Evolutionary conservation across 2,888 invertebrate genomes (phyloP).

Genomic region (Cryptophagus acutangulus): DNA sequence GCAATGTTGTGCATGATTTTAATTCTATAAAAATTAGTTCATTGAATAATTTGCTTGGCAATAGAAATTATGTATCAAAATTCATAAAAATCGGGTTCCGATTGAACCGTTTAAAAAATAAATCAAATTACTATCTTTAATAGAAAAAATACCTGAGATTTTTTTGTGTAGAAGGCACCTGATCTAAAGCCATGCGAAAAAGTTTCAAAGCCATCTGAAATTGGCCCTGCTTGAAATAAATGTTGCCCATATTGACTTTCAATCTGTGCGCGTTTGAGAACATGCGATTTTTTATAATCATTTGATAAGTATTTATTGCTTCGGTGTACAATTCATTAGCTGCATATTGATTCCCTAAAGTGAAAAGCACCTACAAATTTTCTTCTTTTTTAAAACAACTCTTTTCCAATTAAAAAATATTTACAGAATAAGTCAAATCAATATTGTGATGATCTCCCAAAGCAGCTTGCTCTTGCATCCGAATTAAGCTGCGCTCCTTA

Average conservation of each 20-base stretch:
- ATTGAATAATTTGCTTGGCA: neutral
- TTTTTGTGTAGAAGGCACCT: conserved; percentile 88
- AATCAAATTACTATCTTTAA: no score
- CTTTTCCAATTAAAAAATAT: conserved; percentile 26
- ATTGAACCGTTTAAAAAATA: neutral
- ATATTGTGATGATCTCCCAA: conserved; percentile 88
- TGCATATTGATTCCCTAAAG: conserved; percentile 91
- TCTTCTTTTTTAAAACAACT: neutral
- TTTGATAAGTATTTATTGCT: conserved; percentile 91
- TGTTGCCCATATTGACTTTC: conserved; percentile 98
- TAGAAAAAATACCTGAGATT: conserved; percentile 69
- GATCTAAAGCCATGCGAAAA: conserved; percentile 98
- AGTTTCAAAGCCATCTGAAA: conserved; percentile 94
- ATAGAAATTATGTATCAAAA: neutral
- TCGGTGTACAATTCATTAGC: conserved; percentile 93
- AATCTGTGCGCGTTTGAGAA: conserved; percentile 90
- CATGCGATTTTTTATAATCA: conserved; percentile 89
- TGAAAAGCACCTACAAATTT: conserved; percentile 77
- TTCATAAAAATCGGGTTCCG: neutral
- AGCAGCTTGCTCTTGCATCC: conserved; percentile 87
- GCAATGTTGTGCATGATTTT: conserved; percentile 99
- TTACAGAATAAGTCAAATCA: conserved; percentile 91
- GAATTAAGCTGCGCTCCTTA: conserved; percentile 82
- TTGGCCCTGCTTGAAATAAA: conserved; percentile 90
- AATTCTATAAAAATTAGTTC: conserved; percentile 54